A percentile compares a stretch with the other conserved stretches of the same genome.
These are phyloP conservation scores for Drosophila athabasca DNA, from an alignment of 1,140 invertebrate species.

Conservation along the genomic window DNA sequence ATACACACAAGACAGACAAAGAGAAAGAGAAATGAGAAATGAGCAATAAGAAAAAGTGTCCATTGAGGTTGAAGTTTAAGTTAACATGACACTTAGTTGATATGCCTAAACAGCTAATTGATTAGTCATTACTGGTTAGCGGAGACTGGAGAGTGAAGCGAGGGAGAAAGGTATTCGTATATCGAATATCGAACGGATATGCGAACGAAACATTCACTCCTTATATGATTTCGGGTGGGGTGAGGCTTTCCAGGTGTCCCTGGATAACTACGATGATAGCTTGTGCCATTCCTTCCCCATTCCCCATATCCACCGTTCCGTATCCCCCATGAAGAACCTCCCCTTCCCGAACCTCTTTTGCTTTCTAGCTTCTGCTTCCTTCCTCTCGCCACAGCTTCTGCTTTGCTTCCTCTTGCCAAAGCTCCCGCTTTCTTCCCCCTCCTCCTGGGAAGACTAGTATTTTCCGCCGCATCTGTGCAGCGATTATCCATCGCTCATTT, in stretches of 20 bases:
- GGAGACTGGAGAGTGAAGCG: too few species aligned
- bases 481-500: slow-evolving; percentile 72
- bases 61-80: slow-evolving; percentile 34
- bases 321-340: too few species aligned
- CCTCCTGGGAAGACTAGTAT: slow-evolving; percentile 6
- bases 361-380: too few species aligned
- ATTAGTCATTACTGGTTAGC: slow-evolving; percentile 15
- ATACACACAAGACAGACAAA: slow-evolving; percentile 36
- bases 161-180: slow-evolving; percentile 13
- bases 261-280: too few species aligned
- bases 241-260: too few species aligned
- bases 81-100: slow-evolving; percentile 56
- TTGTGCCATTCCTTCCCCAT: too few species aligned
- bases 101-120: slow-evolving; percentile 36
- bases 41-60: slow-evolving; percentile 9
- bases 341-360: too few species aligned
- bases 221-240: too few species aligned
- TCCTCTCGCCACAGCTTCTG: too few species aligned
- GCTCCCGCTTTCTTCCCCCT: neutral
- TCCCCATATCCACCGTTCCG: too few species aligned
- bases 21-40: slow-evolving; percentile 38
- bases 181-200: too few species aligned
- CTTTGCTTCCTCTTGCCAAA: too few species aligned
- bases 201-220: neutral
- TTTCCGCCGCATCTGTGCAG: slow-evolving; percentile 39